These are phyloP conservation scores for Chloroclysta siterata DNA, from an alignment of 2,888 invertebrate genomes.

Conservation along the genomic window DNA sequence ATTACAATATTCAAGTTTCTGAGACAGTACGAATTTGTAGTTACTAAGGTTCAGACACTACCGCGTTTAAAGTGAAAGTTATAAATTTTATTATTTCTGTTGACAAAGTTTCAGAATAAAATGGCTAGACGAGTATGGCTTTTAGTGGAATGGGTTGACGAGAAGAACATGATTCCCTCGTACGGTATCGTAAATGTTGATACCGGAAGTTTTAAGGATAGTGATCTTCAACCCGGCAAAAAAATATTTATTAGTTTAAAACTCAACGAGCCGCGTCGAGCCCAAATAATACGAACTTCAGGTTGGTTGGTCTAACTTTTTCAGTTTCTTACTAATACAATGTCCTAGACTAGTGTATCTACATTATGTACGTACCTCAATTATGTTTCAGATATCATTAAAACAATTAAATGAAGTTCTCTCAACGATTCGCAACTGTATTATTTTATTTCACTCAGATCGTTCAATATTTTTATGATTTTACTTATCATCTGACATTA, in stretches of 20 bases:
- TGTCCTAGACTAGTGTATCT: no score
- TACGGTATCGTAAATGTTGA: slow-evolving; percentile 61
- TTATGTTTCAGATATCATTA: background rate
- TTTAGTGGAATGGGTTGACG: slow-evolving; percentile 68
- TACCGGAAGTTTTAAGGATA: slow-evolving; percentile 47
- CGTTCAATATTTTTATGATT: background rate
- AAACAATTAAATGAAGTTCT: no score
- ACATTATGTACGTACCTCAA: no score
- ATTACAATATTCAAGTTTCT: slow-evolving; percentile 19
- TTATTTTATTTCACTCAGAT: no score
- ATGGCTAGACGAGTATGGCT: slow-evolving; percentile 63
- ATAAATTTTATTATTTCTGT: background rate
- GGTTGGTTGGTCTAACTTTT: slow-evolving; percentile 50
- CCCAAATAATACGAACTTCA: slow-evolving; percentile 61
- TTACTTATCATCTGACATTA: background rate
- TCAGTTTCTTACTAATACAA: no score
- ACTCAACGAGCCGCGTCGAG: slow-evolving; percentile 51
- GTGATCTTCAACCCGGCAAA: slow-evolving; percentile 56
- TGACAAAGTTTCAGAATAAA: slow-evolving; percentile 2
- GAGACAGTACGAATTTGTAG: slow-evolving; percentile 40
- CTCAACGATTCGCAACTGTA: no score
- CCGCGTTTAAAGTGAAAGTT: background rate
- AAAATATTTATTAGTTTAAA: slow-evolving; percentile 52
- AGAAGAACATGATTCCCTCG: slow-evolving; percentile 54
- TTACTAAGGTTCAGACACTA: slow-evolving; percentile 26